phyloP scores from a whole-genome alignment of 2,888 invertebrate species.

The Parochlus steinenii region DNA sequence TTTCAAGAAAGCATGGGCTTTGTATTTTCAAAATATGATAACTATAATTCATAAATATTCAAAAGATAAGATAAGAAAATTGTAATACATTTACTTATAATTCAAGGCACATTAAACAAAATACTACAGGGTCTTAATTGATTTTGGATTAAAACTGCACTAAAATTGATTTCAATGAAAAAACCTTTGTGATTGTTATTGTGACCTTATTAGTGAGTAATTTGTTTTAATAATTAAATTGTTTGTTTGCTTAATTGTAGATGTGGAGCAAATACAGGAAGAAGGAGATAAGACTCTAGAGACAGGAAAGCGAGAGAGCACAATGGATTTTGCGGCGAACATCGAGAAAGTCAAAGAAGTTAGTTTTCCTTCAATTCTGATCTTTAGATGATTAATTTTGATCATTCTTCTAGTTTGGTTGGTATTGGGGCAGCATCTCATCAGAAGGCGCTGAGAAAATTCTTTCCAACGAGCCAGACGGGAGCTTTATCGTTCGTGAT shows the following conservation, averaged over 20 bases:
- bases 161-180: no score
- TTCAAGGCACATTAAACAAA: no score
- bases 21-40: no score
- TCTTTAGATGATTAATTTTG: constrained; percentile 10
- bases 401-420: constrained; percentile 55
- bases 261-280: constrained; percentile 17
- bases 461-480: constrained; percentile 79
- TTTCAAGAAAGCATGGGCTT: no score
- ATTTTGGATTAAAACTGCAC: no score
- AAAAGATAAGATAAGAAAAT: no score
- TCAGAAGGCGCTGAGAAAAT: constrained; percentile 85
- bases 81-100: no score
- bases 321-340: constrained; percentile 75
- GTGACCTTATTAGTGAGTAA: no score
- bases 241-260: constrained; percentile 12
- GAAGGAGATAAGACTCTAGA: constrained; percentile 13
- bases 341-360: constrained; percentile 90
- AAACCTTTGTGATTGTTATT: no score
- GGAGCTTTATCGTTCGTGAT: constrained; percentile 84
- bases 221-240: no score
- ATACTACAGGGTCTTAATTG: no score
- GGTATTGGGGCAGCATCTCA: constrained; percentile 92
- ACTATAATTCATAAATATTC: no score
- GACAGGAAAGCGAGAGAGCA: constrained; percentile 27
- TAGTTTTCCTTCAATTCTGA: constrained; percentile 30